phyloP scores from a whole-genome alignment of 2,113 vertebrate species.

The Lycocorax pyrrhopterus region DNA sequence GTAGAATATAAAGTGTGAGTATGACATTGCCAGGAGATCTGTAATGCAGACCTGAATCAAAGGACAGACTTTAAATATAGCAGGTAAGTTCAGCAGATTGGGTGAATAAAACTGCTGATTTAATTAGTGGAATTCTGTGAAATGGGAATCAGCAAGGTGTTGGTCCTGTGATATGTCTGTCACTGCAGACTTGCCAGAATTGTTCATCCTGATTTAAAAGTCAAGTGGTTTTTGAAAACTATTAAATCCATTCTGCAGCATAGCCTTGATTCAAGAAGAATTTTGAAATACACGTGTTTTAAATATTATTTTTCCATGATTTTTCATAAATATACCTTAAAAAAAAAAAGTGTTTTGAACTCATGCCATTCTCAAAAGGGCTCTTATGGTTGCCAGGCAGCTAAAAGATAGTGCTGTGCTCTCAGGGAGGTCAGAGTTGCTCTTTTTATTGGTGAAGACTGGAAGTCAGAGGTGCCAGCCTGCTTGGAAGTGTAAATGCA shows the following conservation, averaged over 20 bases:
- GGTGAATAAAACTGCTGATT: neutral
- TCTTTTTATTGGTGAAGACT: slow-evolving; percentile 6
- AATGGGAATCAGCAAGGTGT: neutral
- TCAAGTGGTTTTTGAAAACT: neutral
- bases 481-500: slow-evolving; percentile 15
- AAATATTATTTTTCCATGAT: neutral
- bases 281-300: neutral
- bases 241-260: neutral
- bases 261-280: neutral
- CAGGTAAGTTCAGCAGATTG: neutral
- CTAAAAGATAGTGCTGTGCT: neutral
- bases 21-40: neutral
- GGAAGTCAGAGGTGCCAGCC: neutral
- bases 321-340: neutral
- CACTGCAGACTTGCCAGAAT: neutral
- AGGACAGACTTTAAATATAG: neutral
- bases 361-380: neutral
- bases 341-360: neutral
- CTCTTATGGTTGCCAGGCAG: neutral
- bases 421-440: neutral
- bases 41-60: neutral
- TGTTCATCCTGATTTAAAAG: neutral
- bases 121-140: neutral
- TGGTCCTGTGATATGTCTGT: neutral
- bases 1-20: neutral